A percentile compares a stretch with the other conserved stretches of the same genome.
These are phyloP conservation scores for Semotilus atromaculatus DNA, from an alignment of 2,797 vertebrate species.

Conservation along the genomic window DNA sequence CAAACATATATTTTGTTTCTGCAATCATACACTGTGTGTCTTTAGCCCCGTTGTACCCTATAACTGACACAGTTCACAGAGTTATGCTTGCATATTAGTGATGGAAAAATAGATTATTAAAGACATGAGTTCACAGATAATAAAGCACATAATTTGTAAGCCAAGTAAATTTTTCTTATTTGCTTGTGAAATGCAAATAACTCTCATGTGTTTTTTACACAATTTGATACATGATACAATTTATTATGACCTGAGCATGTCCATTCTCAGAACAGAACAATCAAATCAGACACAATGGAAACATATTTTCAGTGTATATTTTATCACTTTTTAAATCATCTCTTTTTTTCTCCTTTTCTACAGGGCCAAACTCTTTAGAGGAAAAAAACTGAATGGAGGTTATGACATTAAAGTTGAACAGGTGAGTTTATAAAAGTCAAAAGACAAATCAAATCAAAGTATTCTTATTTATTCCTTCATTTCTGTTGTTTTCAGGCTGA, in stretches of 20 bases:
- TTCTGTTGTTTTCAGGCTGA: slow-evolving; percentile 80
- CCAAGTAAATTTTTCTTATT: neutral
- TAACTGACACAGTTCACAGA: neutral
- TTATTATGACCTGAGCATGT: neutral
- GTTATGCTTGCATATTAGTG: neutral
- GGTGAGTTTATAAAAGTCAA: slow-evolving; percentile 71
- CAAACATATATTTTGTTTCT: too few relatives aligned
- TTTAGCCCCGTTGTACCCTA: too few relatives aligned
- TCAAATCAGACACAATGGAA: neutral
- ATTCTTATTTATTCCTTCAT: neutral
- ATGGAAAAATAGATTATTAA: neutral
- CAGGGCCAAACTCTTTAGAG: slow-evolving; percentile 93
- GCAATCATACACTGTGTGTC: too few relatives aligned
- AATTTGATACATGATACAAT: too few relatives aligned
- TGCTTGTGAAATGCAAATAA: neutral
- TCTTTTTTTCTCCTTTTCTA: slow-evolving; percentile 47
- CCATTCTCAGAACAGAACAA: neutral
- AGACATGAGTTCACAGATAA: neutral
- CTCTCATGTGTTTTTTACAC: neutral
- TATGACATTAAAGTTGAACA: slow-evolving; percentile 97
- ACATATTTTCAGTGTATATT: neutral
- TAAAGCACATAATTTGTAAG: neutral
- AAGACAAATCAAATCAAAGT: slow-evolving; percentile 1
- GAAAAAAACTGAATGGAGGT: slow-evolving; percentile 92
- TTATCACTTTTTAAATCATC: neutral